These are phyloP conservation scores for Triplophysa yarkandensis DNA, from an alignment of 2,797 vertebrate genomes.

Conservation along the genomic window DNA sequence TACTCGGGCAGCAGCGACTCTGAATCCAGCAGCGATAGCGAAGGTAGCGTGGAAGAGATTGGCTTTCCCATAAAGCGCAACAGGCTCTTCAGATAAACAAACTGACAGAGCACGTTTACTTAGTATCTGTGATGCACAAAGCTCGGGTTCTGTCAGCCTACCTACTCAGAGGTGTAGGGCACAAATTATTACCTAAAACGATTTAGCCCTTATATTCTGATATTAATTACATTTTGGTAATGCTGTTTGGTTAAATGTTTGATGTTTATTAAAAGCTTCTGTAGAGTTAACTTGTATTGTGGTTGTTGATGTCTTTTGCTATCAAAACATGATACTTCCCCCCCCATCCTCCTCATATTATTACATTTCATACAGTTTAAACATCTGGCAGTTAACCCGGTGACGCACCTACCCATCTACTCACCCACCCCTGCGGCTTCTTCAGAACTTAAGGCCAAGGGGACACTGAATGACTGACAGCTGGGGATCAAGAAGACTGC, in stretches of 20 bases:
- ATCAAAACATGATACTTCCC: constrained; percentile 67
- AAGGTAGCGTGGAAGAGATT: constrained; percentile 91
- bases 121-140: constrained; percentile 24
- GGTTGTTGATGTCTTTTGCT: constrained; percentile 65
- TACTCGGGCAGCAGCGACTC: constrained; percentile 98
- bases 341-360: constrained; percentile 65
- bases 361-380: constrained; percentile 81
- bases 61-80: constrained; percentile 81
- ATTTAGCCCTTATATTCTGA: constrained; percentile 42
- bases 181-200: constrained; percentile 57
- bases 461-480: constrained; percentile 75
- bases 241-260: constrained; percentile 36
- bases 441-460: constrained; percentile 74
- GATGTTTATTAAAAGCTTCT: constrained; percentile 52
- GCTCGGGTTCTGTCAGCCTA: constrained; percentile 46
- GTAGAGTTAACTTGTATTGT: constrained; percentile 49
- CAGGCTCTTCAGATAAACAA: constrained; percentile 75
- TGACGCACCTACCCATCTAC: constrained; percentile 60
- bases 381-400: constrained; percentile 74
- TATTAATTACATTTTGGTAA: constrained; percentile 17
- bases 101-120: constrained; percentile 50
- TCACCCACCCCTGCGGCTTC: constrained; percentile 65
- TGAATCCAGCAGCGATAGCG: constrained; percentile 96
- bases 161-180: constrained; percentile 65
- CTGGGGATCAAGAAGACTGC: constrained; percentile 72